These are phyloP conservation scores for Gadus chalcogrammus DNA, from an alignment of 2,113 vertebrate genomes.

Conservation along the genomic window DNA sequence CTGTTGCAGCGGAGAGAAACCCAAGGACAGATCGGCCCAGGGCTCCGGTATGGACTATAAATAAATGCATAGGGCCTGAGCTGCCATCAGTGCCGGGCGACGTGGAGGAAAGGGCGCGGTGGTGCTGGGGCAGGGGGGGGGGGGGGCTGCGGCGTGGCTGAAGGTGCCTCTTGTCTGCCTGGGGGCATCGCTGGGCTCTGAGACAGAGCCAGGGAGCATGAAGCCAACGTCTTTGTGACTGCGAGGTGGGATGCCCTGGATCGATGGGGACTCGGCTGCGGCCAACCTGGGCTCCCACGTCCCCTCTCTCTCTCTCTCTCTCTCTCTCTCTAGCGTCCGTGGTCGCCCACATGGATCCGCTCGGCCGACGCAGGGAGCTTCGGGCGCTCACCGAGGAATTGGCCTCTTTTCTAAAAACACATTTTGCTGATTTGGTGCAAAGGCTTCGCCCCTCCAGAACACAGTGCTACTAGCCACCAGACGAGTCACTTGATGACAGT, in stretches of 20 bases:
- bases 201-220: constrained; percentile 42
- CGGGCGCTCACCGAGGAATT: constrained; percentile 20
- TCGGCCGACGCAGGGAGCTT: constrained; percentile 45
- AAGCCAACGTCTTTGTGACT: constrained; percentile 38
- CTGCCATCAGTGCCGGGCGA: constrained; percentile 26
- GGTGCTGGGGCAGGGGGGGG: constrained; percentile 1
- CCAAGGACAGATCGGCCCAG: neutral
- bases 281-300: constrained; percentile 44
- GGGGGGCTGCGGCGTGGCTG: constrained; percentile 33
- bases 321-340: constrained; percentile 17
- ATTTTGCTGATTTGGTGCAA: constrained; percentile 41
- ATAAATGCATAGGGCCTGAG: constrained; percentile 27
- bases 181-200: constrained; percentile 42
- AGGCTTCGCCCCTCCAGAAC: constrained; percentile 21
- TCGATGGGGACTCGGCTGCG: constrained; percentile 47
- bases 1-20: constrained; percentile 18
- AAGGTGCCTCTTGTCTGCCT: constrained; percentile 35
- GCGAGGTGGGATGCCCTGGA: constrained; percentile 50
- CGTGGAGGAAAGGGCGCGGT: constrained; percentile 12
- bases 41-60: constrained; percentile 19
- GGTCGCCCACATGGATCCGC: constrained; percentile 47
- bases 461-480: constrained; percentile 34
- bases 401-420: constrained; percentile 25
- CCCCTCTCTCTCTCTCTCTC: constrained; percentile 5
- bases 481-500: constrained; percentile 23